Conservation (phyloP, 2,113 vertebrate species). For the Hassar affinis region DNA sequence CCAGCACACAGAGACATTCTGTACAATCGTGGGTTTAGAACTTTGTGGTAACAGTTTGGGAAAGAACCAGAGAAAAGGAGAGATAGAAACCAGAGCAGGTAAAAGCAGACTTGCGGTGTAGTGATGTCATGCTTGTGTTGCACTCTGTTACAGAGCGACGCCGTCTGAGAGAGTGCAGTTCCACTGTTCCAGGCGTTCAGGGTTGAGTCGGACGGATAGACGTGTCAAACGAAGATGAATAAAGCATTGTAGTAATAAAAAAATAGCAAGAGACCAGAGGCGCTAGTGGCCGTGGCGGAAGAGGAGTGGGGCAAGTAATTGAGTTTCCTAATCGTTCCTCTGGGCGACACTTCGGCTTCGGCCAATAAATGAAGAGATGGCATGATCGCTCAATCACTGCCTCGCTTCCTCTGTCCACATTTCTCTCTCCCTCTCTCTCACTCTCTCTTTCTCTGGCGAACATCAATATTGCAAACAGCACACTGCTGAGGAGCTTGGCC, state of each 20-base stretch:
- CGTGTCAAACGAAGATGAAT: slow-evolving; percentile 68
- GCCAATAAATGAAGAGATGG: slow-evolving; percentile 71
- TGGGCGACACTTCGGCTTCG: slow-evolving; percentile 70
- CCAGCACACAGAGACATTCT: neutral
- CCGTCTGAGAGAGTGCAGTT: neutral
- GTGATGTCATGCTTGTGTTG: slow-evolving; percentile 26
- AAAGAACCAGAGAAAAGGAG: neutral
- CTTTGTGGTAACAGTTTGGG: neutral
- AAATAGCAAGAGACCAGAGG: slow-evolving; percentile 68
- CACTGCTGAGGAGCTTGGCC: slow-evolving; percentile 63
- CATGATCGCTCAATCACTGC: slow-evolving; percentile 71
- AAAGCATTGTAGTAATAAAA: slow-evolving; percentile 70
- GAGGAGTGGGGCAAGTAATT: slow-evolving; percentile 65
- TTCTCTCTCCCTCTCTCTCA: slow-evolving; percentile 57
- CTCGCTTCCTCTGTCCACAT: slow-evolving; percentile 50
- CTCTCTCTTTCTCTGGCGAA: slow-evolving; percentile 65
- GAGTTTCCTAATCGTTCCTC: slow-evolving; percentile 73
- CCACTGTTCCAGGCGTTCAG: slow-evolving; percentile 31
- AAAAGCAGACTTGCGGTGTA: slow-evolving; percentile 24
- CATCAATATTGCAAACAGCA: slow-evolving; percentile 75
- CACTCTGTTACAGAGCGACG: slow-evolving; percentile 31
- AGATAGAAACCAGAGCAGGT: neutral
- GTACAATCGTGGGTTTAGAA: neutral
- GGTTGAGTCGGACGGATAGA: slow-evolving; percentile 31
- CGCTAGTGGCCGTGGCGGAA: slow-evolving; percentile 46